phyloP scores from a whole-genome alignment of 2,113 vertebrate genomes.

The Collichthys lucidus region DNA sequence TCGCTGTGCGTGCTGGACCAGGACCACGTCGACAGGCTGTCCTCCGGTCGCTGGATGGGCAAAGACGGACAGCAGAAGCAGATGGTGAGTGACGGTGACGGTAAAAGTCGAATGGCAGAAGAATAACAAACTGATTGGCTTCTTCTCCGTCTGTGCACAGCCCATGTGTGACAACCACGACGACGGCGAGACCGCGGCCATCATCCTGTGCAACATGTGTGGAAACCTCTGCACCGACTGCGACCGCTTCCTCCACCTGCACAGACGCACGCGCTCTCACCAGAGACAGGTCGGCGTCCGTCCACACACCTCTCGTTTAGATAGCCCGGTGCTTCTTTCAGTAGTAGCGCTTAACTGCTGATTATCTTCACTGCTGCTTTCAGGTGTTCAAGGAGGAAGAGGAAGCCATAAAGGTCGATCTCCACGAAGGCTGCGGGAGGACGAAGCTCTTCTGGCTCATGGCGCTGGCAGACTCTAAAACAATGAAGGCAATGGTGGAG shows the following conservation, averaged over 20 bases:
- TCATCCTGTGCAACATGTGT: conserved; percentile 96
- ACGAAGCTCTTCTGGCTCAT: conserved; percentile 99
- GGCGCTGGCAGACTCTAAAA: conserved; percentile 98
- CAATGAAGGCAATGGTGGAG: conserved; percentile 99
- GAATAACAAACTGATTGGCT: not conserved
- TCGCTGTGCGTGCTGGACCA: conserved; percentile 98
- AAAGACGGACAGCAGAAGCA: conserved; percentile 99
- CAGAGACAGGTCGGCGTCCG: conserved; percentile 91
- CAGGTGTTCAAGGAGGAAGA: conserved; percentile 99
- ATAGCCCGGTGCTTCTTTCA: not conserved
- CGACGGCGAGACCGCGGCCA: conserved; percentile 97
- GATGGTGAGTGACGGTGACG: conserved; percentile 86
- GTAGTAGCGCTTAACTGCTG: not conserved
- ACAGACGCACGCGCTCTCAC: conserved; percentile 96
- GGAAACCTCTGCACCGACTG: conserved; percentile 99
- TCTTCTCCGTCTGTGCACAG: conserved; percentile 72
- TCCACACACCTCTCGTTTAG: no score
- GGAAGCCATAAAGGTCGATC: conserved; percentile 99
- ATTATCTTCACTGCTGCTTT: conserved; percentile 1
- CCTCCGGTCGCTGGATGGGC: conserved; percentile 99
- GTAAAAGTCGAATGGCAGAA: not conserved
- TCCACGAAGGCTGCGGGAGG: conserved; percentile 97
- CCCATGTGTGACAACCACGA: conserved; percentile 99
- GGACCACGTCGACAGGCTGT: conserved; percentile 96
- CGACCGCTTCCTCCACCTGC: conserved; percentile 97